Conservation (phyloP, 2,797 vertebrate genomes). For the Sus cebifrons region DNA sequence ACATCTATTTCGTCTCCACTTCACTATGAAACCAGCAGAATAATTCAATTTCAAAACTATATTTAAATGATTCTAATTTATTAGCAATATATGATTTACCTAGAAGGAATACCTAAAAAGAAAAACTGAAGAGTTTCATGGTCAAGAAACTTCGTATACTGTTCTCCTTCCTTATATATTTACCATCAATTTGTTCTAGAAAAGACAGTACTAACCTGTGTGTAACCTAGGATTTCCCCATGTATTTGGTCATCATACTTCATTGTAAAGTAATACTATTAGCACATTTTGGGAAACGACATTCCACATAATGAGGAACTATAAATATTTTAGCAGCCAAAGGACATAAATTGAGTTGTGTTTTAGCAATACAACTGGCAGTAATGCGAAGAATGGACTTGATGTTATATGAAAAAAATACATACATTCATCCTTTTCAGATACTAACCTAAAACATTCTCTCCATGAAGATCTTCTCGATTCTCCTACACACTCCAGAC, state of each 20-base stretch:
- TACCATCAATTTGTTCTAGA: not conserved
- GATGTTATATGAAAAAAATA: not conserved
- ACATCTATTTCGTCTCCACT: not conserved
- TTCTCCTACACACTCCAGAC: not conserved
- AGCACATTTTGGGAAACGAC: not conserved
- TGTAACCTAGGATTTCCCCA: not conserved
- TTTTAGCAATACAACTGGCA: not conserved
- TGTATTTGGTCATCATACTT: not conserved
- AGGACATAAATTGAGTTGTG: not conserved
- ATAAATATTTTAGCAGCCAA: conserved; percentile 7
- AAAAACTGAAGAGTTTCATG: not conserved
- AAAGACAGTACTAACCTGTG: not conserved
- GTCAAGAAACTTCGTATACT: not conserved
- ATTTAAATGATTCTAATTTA: not conserved
- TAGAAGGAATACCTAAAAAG: not conserved
- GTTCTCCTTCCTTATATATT: not conserved
- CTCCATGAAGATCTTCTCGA: not conserved
- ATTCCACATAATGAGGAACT: not conserved
- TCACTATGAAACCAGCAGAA: not conserved
- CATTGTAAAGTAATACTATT: not conserved
- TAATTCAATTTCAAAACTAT: conserved; percentile 18
- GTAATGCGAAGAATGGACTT: not conserved
- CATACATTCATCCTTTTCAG: not conserved
- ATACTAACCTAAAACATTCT: not conserved
- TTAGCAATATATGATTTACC: not conserved